Evolutionary conservation across 2,888 invertebrate species (phyloP).

Genomic region (Euplexia lucipara): DNA sequence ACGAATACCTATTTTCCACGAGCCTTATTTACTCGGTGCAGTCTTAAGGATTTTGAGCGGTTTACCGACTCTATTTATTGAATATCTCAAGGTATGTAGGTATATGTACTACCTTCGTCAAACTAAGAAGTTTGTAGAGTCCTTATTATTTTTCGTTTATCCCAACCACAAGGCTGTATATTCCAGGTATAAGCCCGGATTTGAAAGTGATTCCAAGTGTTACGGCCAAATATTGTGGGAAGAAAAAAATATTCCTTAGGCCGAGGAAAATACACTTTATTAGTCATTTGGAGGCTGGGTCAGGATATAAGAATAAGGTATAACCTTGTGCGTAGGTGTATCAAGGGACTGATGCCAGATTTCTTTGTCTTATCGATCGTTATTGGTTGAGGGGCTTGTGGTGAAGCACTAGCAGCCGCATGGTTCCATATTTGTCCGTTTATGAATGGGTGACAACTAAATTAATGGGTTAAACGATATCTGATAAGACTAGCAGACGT

Average conservation of each 20-base stretch:
- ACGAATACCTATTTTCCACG: too few relatives aligned
- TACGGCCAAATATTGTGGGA: slow-evolving; percentile 33
- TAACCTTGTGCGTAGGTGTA: not conserved
- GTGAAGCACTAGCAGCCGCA: too few relatives aligned
- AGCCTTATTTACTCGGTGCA: too few relatives aligned
- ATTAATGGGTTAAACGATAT: too few relatives aligned
- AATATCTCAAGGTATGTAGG: not conserved
- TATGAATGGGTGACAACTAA: too few relatives aligned
- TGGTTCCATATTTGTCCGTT: too few relatives aligned
- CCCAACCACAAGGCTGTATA: slow-evolving; percentile 11
- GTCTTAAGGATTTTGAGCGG: too few relatives aligned
- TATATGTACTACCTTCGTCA: not conserved
- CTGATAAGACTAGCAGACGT: too few relatives aligned
- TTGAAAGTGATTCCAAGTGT: slow-evolving; percentile 47
- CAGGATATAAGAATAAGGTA: slow-evolving; percentile 3
- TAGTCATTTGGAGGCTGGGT: slow-evolving; percentile 39
- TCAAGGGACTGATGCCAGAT: not conserved
- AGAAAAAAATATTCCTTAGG: slow-evolving; percentile 33
- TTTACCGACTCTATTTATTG: too few relatives aligned
- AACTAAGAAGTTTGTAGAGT: slow-evolving; percentile 25
- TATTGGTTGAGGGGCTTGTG: not conserved
- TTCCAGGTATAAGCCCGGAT: slow-evolving; percentile 37
- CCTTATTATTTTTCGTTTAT: slow-evolving; percentile 39
- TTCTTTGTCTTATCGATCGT: not conserved
- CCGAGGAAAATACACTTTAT: slow-evolving; percentile 38